These are phyloP conservation scores for Malurus cyaneus DNA, from an alignment of 2,113 vertebrate species.

Conservation along the genomic window DNA sequence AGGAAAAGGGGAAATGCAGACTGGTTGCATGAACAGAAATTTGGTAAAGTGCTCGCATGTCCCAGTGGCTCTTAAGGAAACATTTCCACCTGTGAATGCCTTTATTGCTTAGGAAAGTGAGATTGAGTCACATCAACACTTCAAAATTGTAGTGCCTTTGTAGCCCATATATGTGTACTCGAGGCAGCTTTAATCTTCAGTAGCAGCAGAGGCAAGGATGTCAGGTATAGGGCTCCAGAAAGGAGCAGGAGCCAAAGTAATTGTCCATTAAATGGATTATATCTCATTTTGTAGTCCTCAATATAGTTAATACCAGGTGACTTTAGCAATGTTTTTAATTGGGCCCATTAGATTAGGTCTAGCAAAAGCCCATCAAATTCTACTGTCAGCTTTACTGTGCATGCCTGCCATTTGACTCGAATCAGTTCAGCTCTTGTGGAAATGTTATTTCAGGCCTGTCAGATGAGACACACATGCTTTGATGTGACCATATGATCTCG, in stretches of 20 bases:
- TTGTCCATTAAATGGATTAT: neutral
- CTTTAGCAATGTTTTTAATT: neutral
- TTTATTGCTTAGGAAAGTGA: neutral
- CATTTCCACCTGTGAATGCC: neutral
- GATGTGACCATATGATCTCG: neutral
- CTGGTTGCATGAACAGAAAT: neutral
- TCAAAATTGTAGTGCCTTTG: neutral
- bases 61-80: neutral
- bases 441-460: constrained; percentile 43
- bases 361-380: neutral
- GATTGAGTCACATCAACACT: neutral
- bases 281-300: neutral
- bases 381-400: neutral
- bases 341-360: neutral
- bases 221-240: neutral
- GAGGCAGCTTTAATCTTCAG: neutral
- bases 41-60: neutral
- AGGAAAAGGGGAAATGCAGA: neutral
- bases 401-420: neutral
- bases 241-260: neutral
- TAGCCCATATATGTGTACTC: neutral
- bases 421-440: neutral
- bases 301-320: neutral
- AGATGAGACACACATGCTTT: neutral
- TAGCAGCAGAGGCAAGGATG: neutral